A percentile compares a stretch with the other conserved stretches of the same genome.
Conservation (phyloP, 1,140 invertebrate species). For the Drosophila busckii region DNA sequence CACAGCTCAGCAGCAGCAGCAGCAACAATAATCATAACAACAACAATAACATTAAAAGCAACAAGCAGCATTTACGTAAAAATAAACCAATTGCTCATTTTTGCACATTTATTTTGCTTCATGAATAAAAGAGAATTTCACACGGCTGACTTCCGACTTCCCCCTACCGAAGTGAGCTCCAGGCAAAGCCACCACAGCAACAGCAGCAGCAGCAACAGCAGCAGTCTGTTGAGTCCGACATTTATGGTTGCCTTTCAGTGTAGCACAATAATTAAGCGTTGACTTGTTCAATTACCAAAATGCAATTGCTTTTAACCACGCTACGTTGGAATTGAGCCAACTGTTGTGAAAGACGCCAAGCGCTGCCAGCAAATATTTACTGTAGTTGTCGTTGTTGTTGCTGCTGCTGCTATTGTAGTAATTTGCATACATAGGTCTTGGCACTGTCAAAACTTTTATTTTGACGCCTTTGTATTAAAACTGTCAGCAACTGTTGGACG, state of each 20-base stretch:
- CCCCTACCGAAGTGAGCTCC: too few species aligned
- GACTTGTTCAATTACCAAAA: conserved; percentile 76
- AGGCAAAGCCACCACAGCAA: too few species aligned
- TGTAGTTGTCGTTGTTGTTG: not conserved
- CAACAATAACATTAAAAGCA: conserved; percentile 1
- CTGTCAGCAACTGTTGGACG: conserved; percentile 56
- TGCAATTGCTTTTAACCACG: conserved; percentile 68
- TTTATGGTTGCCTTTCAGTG: conserved; percentile 55
- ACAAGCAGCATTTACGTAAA: conserved; percentile 38
- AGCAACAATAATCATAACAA: conserved; percentile 5
- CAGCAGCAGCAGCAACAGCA: too few species aligned
- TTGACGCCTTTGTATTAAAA: conserved; percentile 54
- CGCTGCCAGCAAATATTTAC: conserved; percentile 7
- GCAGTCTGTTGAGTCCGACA: conserved; percentile 44
- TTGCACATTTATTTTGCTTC: conserved; percentile 52
- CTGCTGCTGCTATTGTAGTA: not conserved
- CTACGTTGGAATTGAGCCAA: conserved; percentile 38
- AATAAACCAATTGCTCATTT: conserved; percentile 68
- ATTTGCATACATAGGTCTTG: conserved; percentile 33
- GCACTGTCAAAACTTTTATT: conserved; percentile 23
- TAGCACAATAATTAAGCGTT: conserved; percentile 70
- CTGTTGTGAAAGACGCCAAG: too few species aligned
- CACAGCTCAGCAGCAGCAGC: not conserved
- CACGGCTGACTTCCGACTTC: conserved; percentile 14
- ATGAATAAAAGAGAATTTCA: conserved; percentile 32